phyloP scores from a whole-genome alignment of 2,113 vertebrate genomes.

The Percopsis transmontana region DNA sequence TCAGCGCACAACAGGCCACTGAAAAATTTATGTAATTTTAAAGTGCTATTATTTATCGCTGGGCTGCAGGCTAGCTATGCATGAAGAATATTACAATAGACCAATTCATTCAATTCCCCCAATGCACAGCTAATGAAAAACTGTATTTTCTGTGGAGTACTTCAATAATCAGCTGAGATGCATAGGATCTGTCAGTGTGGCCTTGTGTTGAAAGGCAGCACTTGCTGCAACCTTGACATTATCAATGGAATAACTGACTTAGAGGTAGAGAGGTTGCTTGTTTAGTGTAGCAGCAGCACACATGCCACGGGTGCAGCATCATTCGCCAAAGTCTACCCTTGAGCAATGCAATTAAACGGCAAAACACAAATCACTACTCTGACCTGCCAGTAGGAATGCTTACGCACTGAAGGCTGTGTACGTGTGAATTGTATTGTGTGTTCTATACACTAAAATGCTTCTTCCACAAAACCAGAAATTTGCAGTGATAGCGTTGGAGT shows the following conservation, averaged over 20 bases:
- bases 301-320: not conserved
- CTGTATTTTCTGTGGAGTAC: not conserved
- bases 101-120: not conserved
- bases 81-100: not conserved
- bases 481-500: not conserved
- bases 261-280: not conserved
- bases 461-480: not conserved
- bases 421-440: too few relatives aligned
- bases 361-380: not conserved
- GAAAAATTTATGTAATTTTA: too few relatives aligned
- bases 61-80: not conserved
- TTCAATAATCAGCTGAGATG: not conserved
- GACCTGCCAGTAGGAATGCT: slow-evolving; percentile 11
- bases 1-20: too few relatives aligned
- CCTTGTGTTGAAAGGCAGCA: not conserved
- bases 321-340: not conserved
- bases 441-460: too few relatives aligned
- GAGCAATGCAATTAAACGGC: not conserved
- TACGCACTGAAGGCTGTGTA: not conserved
- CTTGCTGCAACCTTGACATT: not conserved
- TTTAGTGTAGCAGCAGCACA: not conserved
- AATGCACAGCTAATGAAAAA: not conserved
- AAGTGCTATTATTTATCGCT: too few relatives aligned
- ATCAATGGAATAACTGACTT: not conserved
- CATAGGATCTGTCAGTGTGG: not conserved